Conservation (phyloP, 2,888 invertebrate genomes). For the Barypeithes pellucidus region DNA sequence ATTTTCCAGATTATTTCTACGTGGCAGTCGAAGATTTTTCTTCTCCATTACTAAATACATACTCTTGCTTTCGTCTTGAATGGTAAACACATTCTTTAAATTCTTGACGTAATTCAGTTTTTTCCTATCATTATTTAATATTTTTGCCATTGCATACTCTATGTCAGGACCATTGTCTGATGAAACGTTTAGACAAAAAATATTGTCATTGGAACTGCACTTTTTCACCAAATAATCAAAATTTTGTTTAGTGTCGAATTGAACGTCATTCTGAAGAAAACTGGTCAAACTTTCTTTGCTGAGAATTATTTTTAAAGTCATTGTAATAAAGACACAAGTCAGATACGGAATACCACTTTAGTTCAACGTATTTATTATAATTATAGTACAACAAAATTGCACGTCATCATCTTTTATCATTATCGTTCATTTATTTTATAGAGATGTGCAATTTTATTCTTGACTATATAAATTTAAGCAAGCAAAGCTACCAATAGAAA, state of each 20-base stretch:
- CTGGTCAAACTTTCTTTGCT: background rate
- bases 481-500: too few relatives aligned
- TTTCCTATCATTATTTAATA: background rate
- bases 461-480: background rate
- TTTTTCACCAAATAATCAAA: background rate
- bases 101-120: background rate
- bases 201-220: background rate
- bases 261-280: background rate
- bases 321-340: background rate
- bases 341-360: background rate
- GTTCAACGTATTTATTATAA: background rate
- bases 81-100: background rate
- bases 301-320: background rate
- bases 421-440: background rate
- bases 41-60: background rate
- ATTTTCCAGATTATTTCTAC: conserved; percentile 7
- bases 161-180: background rate
- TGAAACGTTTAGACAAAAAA: background rate
- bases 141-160: background rate
- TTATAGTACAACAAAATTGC: background rate
- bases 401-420: background rate
- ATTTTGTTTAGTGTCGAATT: background rate
- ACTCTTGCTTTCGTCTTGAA: background rate
- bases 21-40: background rate
- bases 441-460: background rate